Evolutionary conservation across 1,140 invertebrate genomes (phyloP).

Genomic region (Euura saliciscinereae): DNA sequence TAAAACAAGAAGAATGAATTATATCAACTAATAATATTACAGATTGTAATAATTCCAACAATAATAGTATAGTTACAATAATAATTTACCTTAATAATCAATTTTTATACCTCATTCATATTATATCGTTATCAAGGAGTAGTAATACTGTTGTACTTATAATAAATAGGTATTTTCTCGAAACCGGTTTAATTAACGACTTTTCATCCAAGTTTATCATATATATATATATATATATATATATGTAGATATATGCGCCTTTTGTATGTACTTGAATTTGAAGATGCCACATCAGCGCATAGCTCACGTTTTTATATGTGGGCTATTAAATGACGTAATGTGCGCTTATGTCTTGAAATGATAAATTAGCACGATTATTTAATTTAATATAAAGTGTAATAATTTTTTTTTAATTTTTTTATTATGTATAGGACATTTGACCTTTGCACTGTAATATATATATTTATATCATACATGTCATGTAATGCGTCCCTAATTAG

Average conservation of each 20-base stretch:
- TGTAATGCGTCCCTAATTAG: too few species aligned
- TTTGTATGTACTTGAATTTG: too few species aligned
- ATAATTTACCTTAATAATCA: conserved; percentile 30
- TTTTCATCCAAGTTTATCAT: background rate
- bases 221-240: background rate
- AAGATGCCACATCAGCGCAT: too few species aligned
- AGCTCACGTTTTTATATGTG: too few species aligned
- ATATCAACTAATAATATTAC: conserved; percentile 23
- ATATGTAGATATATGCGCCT: background rate
- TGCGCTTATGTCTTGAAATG: background rate
- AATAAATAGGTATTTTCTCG: conserved; percentile 37
- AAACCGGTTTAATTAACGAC: conserved; percentile 9
- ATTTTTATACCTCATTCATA: conserved; percentile 31
- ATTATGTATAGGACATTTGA: background rate
- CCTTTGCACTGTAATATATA: background rate
- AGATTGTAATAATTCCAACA: conserved; percentile 17
- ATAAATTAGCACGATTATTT: too few species aligned
- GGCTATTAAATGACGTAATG: too few species aligned
- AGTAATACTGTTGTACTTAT: conserved; percentile 51
- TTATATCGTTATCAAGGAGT: conserved; percentile 38
- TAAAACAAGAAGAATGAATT: background rate
- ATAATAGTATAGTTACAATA: conserved; percentile 24
- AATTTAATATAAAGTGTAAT: too few species aligned
- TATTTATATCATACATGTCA: background rate
- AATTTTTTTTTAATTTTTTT: too few species aligned